These are phyloP conservation scores for Balaenoptera acutorostrata DNA, from an alignment of 2,113 vertebrate genomes.

Conservation along the genomic window DNA sequence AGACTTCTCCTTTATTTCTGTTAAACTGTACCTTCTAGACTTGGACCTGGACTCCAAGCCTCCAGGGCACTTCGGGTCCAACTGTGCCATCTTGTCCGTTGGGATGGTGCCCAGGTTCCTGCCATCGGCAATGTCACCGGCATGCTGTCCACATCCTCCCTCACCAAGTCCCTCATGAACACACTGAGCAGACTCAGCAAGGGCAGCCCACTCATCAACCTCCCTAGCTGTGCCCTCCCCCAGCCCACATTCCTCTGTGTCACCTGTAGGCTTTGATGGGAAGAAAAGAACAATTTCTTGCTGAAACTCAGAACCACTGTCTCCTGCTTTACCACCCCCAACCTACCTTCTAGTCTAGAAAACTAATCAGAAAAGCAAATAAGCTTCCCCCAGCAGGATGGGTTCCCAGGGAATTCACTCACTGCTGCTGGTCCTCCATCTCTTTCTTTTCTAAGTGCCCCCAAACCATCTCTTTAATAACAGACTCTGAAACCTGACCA, in stretches of 20 bases:
- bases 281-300: neutral
- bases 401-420: neutral
- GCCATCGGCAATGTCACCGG: neutral
- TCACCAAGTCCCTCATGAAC: neutral
- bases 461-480: neutral
- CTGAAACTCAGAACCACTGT: neutral
- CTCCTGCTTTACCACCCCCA: neutral
- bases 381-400: neutral
- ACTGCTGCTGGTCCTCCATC: neutral
- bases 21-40: neutral
- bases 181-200: neutral
- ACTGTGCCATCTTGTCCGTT: neutral
- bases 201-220: neutral
- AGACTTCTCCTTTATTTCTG: neutral
- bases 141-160: neutral
- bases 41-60: neutral
- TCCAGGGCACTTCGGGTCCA: neutral
- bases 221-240: neutral
- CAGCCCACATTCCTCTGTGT: neutral
- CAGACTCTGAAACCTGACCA: neutral
- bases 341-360: constrained; percentile 1
- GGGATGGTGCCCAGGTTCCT: neutral
- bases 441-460: neutral
- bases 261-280: neutral
- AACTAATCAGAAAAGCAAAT: neutral